These are phyloP conservation scores for Megaceryle torquata DNA, from an alignment of 2,113 vertebrate genomes.

Conservation along the genomic window DNA sequence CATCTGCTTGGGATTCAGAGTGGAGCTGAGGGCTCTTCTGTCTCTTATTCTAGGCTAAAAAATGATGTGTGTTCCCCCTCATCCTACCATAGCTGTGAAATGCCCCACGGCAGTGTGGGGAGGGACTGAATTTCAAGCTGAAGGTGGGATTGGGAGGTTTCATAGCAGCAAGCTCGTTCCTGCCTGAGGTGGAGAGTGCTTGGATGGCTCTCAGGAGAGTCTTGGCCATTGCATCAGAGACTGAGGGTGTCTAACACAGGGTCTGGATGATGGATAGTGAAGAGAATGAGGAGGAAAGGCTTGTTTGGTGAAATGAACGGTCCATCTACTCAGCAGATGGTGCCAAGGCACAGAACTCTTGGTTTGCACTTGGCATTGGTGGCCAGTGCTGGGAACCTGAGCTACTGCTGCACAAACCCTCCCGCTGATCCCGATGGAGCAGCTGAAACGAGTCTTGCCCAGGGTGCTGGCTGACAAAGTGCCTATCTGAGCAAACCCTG, in stretches of 20 bases:
- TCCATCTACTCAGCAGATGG: not conserved
- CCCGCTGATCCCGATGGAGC: not conserved
- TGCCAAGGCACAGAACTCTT: not conserved
- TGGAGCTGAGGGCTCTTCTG: not conserved
- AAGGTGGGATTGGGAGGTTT: not conserved
- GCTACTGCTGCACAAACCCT: not conserved
- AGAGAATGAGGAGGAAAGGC: not conserved
- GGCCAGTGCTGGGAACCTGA: not conserved
- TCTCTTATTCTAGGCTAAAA: not conserved
- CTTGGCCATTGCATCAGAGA: not conserved
- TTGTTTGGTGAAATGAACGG: not conserved
- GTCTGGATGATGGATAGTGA: not conserved
- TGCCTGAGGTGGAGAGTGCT: not conserved
- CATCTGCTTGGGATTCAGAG: not conserved
- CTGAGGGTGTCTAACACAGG: not conserved
- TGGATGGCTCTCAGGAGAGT: not conserved
- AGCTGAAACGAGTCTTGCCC: not conserved
- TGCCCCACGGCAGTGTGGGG: not conserved
- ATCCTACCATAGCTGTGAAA: not conserved
- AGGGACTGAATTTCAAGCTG: not conserved
- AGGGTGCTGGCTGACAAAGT: not conserved
- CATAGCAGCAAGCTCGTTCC: not conserved
- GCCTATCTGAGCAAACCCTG: not conserved
- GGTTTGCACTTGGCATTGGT: rapidly evolving
- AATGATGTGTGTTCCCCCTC: not conserved